phyloP scores from a whole-genome alignment of 2,888 invertebrate genomes.

The Tachina grossa region DNA sequence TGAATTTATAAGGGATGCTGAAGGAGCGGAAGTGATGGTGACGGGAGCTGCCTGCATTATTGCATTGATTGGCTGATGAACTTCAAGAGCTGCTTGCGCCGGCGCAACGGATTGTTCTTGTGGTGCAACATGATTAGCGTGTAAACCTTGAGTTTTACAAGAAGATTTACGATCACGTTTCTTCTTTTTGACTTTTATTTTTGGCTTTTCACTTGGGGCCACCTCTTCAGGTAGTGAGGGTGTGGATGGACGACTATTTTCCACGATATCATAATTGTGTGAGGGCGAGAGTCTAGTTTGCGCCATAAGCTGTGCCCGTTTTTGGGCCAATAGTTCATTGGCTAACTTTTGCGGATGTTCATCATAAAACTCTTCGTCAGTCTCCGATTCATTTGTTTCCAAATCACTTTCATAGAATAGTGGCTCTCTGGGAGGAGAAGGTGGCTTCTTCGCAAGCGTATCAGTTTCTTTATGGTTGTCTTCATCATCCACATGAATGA shows the following conservation, averaged over 20 bases:
- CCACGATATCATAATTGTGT: constrained; percentile 85
- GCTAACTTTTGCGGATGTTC: constrained; percentile 90
- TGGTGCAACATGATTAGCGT: constrained; percentile 77
- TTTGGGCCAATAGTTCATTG: constrained; percentile 89
- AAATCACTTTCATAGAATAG: constrained; percentile 91
- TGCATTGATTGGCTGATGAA: background rate
- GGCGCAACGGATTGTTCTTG: constrained; percentile 80
- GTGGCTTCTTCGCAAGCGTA: constrained; percentile 77
- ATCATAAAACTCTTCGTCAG: constrained; percentile 95
- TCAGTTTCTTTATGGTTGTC: constrained; percentile 79
- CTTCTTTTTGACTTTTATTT: constrained; percentile 87
- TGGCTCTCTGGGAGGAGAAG: constrained; percentile 83
- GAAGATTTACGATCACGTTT: constrained; percentile 86
- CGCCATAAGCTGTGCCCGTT: constrained; percentile 87
- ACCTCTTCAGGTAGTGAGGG: constrained; percentile 84
- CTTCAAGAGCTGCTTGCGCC: constrained; percentile 32
- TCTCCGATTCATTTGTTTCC: constrained; percentile 92
- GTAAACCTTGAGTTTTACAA: constrained; percentile 72
- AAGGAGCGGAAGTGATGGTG: background rate
- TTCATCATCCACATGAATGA: constrained; percentile 61
- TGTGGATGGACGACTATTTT: constrained; percentile 87
- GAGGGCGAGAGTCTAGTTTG: constrained; percentile 86
- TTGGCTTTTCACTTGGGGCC: constrained; percentile 81
- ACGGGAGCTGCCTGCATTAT: background rate
- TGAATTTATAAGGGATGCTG: constrained; percentile 33